Percentiles rank a stretch among this genome's conserved stretches.
Evolutionary conservation across 2,888 invertebrate species (phyloP).

Genomic region (Galerucella pusilla): DNA sequence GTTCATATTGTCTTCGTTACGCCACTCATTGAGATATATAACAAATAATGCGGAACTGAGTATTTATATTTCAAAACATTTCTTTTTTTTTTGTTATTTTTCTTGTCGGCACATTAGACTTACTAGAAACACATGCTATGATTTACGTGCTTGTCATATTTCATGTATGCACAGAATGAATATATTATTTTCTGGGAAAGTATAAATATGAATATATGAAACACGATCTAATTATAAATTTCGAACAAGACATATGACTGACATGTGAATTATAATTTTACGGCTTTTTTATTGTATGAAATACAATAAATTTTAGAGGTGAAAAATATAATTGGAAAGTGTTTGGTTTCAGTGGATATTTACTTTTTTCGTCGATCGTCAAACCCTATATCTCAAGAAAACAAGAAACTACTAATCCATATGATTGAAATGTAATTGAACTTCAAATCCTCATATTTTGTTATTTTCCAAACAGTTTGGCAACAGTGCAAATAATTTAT

Average conservation of each 20-base stretch:
- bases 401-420: too few species aligned
- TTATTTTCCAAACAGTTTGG: too few species aligned
- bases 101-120: slow-evolving; percentile 3
- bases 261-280: slow-evolving; percentile 15
- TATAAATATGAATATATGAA: slow-evolving; percentile 3
- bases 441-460: too few species aligned
- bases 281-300: background rate
- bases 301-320: slow-evolving; percentile 7
- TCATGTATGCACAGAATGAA: slow-evolving; percentile 5
- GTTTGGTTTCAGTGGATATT: background rate
- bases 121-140: slow-evolving; percentile 11
- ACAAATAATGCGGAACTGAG: background rate
- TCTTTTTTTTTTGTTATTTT: background rate
- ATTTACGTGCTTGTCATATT: slow-evolving; percentile 17
- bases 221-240: slow-evolving; percentile 12
- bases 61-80: background rate
- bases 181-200: slow-evolving; percentile 9
- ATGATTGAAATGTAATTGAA: too few species aligned
- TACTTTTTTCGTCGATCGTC: background rate
- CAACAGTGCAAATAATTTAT: too few species aligned
- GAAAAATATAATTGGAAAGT: background rate
- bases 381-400: too few species aligned
- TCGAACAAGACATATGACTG: background rate
- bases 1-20: background rate
- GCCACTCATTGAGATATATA: background rate